These are phyloP conservation scores for Glaucidium brasilianum DNA, from an alignment of 2,113 vertebrate genomes.

Conservation along the genomic window DNA sequence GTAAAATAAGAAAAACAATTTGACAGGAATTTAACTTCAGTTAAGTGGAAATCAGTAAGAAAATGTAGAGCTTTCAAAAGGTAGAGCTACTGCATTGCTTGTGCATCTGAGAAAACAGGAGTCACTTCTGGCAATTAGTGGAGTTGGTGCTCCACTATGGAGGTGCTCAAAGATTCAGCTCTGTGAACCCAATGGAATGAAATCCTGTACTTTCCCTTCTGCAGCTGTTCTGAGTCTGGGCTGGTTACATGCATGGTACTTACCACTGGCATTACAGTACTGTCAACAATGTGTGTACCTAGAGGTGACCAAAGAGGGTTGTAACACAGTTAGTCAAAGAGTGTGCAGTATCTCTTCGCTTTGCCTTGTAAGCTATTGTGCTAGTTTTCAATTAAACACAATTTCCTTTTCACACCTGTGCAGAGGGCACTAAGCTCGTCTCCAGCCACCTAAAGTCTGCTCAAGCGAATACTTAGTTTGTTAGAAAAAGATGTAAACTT, in stretches of 20 bases:
- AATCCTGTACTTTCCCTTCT: neutral
- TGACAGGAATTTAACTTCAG: neutral
- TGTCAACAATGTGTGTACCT: accelerated
- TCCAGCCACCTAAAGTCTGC: neutral
- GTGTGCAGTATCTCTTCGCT: neutral
- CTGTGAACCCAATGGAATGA: neutral
- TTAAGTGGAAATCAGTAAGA: neutral
- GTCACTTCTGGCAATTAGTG: neutral
- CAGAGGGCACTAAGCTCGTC: neutral
- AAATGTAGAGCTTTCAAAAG: neutral
- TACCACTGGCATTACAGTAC: neutral
- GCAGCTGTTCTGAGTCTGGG: neutral
- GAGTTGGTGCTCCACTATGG: accelerated
- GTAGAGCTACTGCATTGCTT: neutral
- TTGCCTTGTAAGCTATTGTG: accelerated
- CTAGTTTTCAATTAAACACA: neutral
- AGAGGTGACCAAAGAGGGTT: neutral
- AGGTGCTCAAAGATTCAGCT: neutral
- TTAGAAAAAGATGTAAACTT: neutral
- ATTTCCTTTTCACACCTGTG: neutral
- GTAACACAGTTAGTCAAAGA: neutral
- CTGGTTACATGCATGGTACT: accelerated
- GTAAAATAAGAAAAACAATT: neutral
- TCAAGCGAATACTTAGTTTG: neutral
- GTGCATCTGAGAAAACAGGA: neutral